Evolutionary conservation across 2,888 invertebrate genomes (phyloP).

Genomic region (Pristionchus fissidentatus): DNA sequence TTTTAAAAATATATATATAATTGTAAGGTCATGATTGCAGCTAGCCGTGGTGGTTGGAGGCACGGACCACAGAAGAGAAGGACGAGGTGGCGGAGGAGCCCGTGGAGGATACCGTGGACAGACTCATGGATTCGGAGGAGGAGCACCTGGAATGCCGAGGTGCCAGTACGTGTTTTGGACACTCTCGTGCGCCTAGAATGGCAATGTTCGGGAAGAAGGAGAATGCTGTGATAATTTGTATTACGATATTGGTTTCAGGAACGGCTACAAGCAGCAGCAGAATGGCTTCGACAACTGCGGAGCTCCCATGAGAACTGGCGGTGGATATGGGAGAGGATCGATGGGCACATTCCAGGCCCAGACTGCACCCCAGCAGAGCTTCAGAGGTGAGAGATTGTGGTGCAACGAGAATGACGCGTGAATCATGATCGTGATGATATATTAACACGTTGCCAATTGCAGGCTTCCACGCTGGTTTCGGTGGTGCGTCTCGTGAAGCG

Average conservation of each 20-base stretch:
- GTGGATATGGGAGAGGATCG: constrained; percentile 19
- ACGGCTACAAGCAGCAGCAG: constrained; percentile 27
- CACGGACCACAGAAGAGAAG: constrained; percentile 49
- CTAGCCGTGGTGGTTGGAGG: constrained; percentile 50
- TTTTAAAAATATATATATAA: background rate
- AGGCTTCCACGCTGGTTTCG: background rate
- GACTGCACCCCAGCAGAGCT: constrained; percentile 37
- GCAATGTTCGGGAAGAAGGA: background rate
- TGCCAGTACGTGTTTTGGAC: background rate
- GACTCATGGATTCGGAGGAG: too few species aligned
- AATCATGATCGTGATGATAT: too few species aligned
- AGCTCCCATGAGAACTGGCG: constrained; percentile 29
- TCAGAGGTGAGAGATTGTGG: background rate
- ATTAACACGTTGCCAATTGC: too few species aligned
- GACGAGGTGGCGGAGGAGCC: constrained; percentile 43
- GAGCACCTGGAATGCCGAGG: background rate
- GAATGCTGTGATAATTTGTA: background rate
- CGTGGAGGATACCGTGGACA: background rate
- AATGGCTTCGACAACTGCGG: background rate
- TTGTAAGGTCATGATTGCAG: background rate
- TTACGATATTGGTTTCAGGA: too few species aligned
- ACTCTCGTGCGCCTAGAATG: background rate
- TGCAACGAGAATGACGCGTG: too few species aligned
- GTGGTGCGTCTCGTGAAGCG: too few species aligned
- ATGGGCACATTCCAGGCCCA: constrained; percentile 35